Percentiles rank a stretch among this genome's conserved stretches.
Conservation (phyloP, 2,797 vertebrate genomes). For the Gila robusta region DNA sequence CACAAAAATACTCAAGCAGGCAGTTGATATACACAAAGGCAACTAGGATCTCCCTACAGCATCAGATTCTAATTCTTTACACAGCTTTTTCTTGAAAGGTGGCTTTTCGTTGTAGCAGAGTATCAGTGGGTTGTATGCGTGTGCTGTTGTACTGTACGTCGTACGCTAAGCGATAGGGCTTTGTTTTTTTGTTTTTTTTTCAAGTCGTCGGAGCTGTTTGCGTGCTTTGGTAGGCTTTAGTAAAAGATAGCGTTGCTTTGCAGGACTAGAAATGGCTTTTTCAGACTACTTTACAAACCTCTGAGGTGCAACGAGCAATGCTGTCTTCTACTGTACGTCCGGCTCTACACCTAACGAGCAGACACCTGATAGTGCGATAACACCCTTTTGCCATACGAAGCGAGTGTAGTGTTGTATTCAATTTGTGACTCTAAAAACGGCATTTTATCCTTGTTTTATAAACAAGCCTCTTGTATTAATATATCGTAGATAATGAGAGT, state of each 20-base stretch:
- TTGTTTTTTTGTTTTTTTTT: conserved; percentile 29
- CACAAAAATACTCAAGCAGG: conserved; percentile 99
- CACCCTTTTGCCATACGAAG: conserved; percentile 19
- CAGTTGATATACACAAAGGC: conserved; percentile 99
- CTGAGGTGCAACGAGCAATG: conserved; percentile 69
- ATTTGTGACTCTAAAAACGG: conserved; percentile 4
- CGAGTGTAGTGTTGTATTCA: not conserved
- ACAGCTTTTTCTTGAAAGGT: conserved; percentile 87
- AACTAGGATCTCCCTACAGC: conserved; percentile 99
- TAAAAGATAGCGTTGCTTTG: conserved; percentile 71
- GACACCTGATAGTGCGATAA: conserved; percentile 19
- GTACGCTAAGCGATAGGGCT: conserved; percentile 75
- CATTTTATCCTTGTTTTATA: conserved; percentile 43
- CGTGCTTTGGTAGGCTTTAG: conserved; percentile 74
- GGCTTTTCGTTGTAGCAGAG: conserved; percentile 80
- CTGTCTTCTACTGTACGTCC: conserved; percentile 68
- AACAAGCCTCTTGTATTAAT: conserved; percentile 43
- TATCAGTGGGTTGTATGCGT: conserved; percentile 76
- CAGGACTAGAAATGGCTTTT: conserved; percentile 80
- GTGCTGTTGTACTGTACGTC: conserved; percentile 68
- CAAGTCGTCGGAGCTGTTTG: conserved; percentile 59
- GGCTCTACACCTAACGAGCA: conserved; percentile 40
- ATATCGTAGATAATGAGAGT: conserved; percentile 46
- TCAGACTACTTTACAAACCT: conserved; percentile 63
- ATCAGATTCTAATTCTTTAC: conserved; percentile 98